A percentile compares a stretch with the other conserved stretches of the same genome.
These are phyloP conservation scores for Lycaon pictus DNA, from an alignment of 2,113 vertebrate species.

Conservation along the genomic window DNA sequence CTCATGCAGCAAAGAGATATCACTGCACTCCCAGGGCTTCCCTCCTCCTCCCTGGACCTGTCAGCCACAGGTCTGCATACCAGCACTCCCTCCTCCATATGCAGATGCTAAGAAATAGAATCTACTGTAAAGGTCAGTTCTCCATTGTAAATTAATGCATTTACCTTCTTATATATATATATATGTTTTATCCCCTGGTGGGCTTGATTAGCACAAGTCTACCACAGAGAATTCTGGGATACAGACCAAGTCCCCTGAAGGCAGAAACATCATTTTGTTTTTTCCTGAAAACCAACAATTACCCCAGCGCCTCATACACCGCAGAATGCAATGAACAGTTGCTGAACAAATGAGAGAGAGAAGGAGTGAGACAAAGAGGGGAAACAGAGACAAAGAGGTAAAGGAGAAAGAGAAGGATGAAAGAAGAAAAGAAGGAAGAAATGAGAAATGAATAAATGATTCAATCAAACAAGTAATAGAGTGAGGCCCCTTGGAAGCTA, in stretches of 20 bases:
- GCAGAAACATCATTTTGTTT: background rate
- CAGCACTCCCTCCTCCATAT: background rate
- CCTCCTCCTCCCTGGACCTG: background rate
- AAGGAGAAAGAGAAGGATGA: background rate
- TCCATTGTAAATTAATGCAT: background rate
- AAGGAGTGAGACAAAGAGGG: background rate
- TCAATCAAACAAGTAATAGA: background rate
- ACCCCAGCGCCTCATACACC: background rate
- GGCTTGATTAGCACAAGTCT: background rate
- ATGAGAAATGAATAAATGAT: background rate
- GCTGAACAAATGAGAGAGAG: background rate
- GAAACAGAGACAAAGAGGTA: background rate
- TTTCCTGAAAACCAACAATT: background rate
- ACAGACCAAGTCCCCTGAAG: background rate
- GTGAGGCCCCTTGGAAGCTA: background rate
- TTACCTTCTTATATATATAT: background rate
- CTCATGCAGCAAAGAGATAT: background rate
- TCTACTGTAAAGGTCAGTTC: background rate
- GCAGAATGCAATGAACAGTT: background rate
- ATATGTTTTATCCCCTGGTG: background rate
- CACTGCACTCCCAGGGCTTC: background rate
- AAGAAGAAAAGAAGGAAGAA: background rate
- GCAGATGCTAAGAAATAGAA: background rate
- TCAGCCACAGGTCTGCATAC: background rate
- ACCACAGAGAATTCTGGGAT: background rate